Conservation (phyloP, 2,113 vertebrate species). For the Stigmatopora nigra region DNA sequence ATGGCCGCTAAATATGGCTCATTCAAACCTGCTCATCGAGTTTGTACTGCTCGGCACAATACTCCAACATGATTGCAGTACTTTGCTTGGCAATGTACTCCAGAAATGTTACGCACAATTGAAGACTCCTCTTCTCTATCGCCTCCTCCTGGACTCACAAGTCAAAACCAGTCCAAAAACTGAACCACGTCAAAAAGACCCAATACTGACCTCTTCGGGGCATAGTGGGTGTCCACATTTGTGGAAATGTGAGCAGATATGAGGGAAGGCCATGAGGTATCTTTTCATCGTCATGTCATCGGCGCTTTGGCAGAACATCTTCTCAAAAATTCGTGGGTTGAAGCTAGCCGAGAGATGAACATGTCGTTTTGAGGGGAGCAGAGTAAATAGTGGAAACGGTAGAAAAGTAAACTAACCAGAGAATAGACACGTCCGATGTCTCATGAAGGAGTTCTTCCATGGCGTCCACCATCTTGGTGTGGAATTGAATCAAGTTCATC, state of each 20-base stretch:
- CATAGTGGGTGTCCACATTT: slow-evolving; percentile 76
- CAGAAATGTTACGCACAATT: slow-evolving; percentile 79
- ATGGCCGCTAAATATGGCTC: not conserved
- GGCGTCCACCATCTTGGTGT: slow-evolving; percentile 82
- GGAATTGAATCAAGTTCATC: slow-evolving; percentile 88
- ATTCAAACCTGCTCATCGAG: slow-evolving; percentile 78
- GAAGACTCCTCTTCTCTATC: slow-evolving; percentile 71
- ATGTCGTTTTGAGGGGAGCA: not conserved
- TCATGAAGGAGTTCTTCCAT: slow-evolving; percentile 74
- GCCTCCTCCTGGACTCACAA: slow-evolving; percentile 62
- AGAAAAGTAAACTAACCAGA: slow-evolving; percentile 69
- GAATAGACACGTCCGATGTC: slow-evolving; percentile 77
- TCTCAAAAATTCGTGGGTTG: slow-evolving; percentile 78
- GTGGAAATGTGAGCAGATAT: slow-evolving; percentile 77
- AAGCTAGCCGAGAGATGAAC: slow-evolving; percentile 60
- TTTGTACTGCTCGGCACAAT: slow-evolving; percentile 84
- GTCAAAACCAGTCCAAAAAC: no score
- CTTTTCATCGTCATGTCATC: slow-evolving; percentile 77
- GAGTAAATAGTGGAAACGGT: not conserved
- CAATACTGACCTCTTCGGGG: slow-evolving; percentile 85
- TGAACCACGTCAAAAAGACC: no score
- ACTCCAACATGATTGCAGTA: slow-evolving; percentile 73
- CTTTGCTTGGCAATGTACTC: slow-evolving; percentile 81
- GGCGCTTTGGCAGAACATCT: slow-evolving; percentile 74
- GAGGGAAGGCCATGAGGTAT: slow-evolving; percentile 79